Base-by-base conservation (phyloP, 2,888 invertebrate species). In the Nephrocerus scutellatus region DNA sequence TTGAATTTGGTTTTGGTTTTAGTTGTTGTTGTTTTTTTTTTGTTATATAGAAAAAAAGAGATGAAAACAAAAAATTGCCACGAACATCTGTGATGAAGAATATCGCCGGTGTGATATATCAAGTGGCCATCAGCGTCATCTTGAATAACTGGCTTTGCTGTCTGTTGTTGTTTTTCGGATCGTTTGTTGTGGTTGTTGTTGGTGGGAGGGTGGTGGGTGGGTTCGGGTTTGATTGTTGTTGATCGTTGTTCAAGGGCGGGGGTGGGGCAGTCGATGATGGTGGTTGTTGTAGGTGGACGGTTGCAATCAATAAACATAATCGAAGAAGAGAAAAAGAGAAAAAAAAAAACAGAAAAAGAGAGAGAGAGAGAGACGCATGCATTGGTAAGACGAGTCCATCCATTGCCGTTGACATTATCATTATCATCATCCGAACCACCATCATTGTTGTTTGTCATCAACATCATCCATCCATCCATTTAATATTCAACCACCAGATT, bases 91-190 rank as follows among this genome's bases (percentile, higher is more conserved):
- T 90, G 88, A 83, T 91, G 90, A 75, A 98, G 89, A 77, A 91
- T 80, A 80, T 97, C 96, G 77, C 96, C 97, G 76, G 84, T 83
- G 78, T 87, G 87, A 86, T 97, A 98, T 75, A 98, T 86, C 77
- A 98, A 91, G 77, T 98, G 97, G 75, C 98, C 98, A 75, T 98
- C 97, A 77, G 88, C 88, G 80, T 98, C 97, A 80, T 98, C 95
- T 82, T 92, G 90, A 75, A 96, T 85, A 74, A 89, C 86, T 73
- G 91, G 88, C 62, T 69, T 63, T 62, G 66, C 66, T 62, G 65
- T 65, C 67, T 68, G 60, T 63, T 45, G 51, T 47, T 41, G 48
- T 35, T 22, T 46, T 48, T 42, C 37, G 44, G 31, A 39, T 21
- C 24, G 26, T 31, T 21, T 41, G 39, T 29, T 12, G 41, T 20